Percentiles rank a stretch among this genome's conserved stretches.
These are phyloP conservation scores for Lophotis ruficrista DNA, from an alignment of 2,113 vertebrate species.

Conservation along the genomic window DNA sequence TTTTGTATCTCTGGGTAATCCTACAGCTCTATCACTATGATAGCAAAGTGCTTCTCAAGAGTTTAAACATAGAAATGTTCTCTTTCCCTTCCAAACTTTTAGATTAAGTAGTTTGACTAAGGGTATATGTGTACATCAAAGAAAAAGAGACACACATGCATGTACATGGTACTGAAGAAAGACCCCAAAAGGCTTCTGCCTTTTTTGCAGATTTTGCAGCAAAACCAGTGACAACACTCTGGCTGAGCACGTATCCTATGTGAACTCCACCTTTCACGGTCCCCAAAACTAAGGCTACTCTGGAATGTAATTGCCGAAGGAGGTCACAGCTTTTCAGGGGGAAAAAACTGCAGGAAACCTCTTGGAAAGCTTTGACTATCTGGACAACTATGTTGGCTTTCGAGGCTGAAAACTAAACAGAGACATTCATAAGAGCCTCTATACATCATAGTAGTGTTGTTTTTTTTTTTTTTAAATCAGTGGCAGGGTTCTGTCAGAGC, in stretches of 20 bases:
- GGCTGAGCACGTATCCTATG: background rate
- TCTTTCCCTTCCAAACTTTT: background rate
- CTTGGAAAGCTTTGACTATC: background rate
- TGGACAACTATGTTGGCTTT: background rate
- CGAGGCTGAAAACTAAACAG: background rate
- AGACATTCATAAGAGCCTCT: background rate
- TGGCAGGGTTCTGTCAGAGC: background rate
- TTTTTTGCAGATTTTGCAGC: too few species aligned
- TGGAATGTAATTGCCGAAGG: background rate
- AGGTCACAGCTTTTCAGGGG: background rate
- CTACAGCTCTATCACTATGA: background rate
- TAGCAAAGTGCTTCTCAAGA: background rate
- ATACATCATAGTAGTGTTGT: background rate
- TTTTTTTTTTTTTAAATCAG: background rate
- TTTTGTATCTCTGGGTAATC: slow-evolving; percentile 15
- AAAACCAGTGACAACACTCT: background rate
- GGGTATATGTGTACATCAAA: background rate
- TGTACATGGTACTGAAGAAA: background rate
- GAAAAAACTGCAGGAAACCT: background rate
- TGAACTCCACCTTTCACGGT: background rate
- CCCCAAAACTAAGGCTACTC: background rate
- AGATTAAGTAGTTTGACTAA: background rate
- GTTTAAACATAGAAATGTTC: background rate
- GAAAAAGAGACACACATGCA: background rate
- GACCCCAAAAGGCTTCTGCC: background rate